phyloP scores from a whole-genome alignment of 2,888 invertebrate species.

The Julus scanicus region DNA sequence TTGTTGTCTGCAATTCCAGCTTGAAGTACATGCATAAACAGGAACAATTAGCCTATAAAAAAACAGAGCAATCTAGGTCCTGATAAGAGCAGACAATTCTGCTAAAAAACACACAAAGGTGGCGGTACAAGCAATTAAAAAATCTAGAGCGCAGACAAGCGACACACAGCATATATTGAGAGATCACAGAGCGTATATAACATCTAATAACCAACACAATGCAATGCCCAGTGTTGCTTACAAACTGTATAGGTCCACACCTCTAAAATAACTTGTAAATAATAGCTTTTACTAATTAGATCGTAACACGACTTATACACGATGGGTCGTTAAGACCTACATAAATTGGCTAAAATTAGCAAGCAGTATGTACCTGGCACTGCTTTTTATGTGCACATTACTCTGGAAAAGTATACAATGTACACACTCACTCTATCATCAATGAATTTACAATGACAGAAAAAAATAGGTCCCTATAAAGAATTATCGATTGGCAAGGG shows the following conservation, averaged over 20 bases:
- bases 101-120: background rate
- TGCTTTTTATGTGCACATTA: background rate
- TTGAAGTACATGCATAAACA: slow-evolving; percentile 4
- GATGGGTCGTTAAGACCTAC: no score
- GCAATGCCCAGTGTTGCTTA: background rate
- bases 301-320: background rate
- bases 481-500: no score
- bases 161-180: background rate
- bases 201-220: no score
- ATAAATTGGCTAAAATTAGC: background rate
- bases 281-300: background rate
- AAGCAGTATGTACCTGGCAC: background rate
- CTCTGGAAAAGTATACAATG: background rate
- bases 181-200: no score
- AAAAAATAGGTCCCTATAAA: no score
- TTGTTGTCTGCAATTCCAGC: background rate
- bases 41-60: background rate
- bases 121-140: slow-evolving; percentile 7
- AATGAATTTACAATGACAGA: no score
- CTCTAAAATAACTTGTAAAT: background rate
- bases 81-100: background rate
- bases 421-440: no score
- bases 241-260: background rate
- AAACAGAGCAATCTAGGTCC: background rate
- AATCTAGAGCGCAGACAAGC: background rate